Conservation (phyloP, 2,888 invertebrate species). For the Orthosia gothica region DNA sequence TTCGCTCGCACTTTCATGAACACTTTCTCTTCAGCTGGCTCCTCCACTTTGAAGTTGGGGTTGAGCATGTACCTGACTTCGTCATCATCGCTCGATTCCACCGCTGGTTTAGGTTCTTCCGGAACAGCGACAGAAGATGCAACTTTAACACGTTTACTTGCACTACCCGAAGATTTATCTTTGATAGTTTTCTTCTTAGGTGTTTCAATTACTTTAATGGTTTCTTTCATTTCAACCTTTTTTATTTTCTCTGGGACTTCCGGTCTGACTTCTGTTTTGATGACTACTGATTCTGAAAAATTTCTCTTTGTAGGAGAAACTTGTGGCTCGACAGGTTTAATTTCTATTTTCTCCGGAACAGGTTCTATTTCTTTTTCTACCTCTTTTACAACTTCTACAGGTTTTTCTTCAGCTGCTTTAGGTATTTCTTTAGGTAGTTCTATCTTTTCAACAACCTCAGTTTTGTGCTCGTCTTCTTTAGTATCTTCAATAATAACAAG, state of each 20-base stretch:
- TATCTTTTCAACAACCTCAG: conserved; percentile 57
- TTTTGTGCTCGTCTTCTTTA: conserved; percentile 55
- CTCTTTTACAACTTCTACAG: conserved; percentile 39
- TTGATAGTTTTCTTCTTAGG: conserved; percentile 80
- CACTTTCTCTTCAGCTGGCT: conserved; percentile 75
- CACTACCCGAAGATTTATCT: conserved; percentile 72
- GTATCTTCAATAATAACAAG: conserved; percentile 57
- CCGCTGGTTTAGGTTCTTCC: conserved; percentile 65
- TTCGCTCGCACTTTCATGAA: conserved; percentile 85
- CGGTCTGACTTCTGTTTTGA: conserved; percentile 50
- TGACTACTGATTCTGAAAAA: conserved; percentile 50
- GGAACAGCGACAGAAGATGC: conserved; percentile 59
- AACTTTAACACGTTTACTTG: conserved; percentile 79
- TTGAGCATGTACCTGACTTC: conserved; percentile 88
- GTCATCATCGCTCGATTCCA: conserved; percentile 84
- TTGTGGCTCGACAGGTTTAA: conserved; percentile 51
- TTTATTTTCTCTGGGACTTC: conserved; percentile 70
- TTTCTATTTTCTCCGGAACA: conserved; percentile 49
- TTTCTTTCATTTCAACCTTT: conserved; percentile 70
- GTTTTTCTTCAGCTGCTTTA: conserved; percentile 41
- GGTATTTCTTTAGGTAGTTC: conserved; percentile 47
- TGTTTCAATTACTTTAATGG: conserved; percentile 66
- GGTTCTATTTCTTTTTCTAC: conserved; percentile 38
- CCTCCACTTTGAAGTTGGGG: conserved; percentile 81
- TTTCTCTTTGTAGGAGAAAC: conserved; percentile 59